A percentile compares a stretch with the other conserved stretches of the same genome.
Conservation (phyloP, 2,113 vertebrate species). For the Eira barbara region DNA sequence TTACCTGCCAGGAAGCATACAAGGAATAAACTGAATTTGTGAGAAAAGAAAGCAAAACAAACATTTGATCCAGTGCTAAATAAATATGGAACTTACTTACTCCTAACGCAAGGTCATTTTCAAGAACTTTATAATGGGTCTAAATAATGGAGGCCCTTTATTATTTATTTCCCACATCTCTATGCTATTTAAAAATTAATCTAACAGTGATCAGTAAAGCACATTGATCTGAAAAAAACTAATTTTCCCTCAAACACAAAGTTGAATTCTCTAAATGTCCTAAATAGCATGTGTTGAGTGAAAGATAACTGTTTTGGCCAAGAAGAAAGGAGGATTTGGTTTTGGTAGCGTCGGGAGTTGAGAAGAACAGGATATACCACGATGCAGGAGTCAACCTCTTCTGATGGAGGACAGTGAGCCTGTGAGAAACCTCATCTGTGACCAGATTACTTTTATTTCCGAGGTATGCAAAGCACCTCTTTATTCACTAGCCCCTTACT, state of each 20-base stretch:
- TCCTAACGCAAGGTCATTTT: background rate
- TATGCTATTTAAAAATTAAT: slow-evolving; percentile 35
- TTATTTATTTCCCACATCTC: background rate
- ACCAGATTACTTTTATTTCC: slow-evolving; percentile 31
- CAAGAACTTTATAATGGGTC: slow-evolving; percentile 41
- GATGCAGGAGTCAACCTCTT: background rate
- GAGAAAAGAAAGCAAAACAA: slow-evolving; percentile 14
- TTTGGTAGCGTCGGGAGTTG: background rate
- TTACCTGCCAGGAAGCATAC: background rate
- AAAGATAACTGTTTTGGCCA: background rate
- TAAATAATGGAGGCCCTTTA: slow-evolving; percentile 39
- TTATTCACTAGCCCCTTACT: background rate
- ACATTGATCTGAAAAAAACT: slow-evolving; percentile 3
- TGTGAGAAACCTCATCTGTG: background rate
- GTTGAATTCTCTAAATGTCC: background rate
- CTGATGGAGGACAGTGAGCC: background rate
- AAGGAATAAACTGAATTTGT: slow-evolving; percentile 30
- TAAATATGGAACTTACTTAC: slow-evolving; percentile 32
- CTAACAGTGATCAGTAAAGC: slow-evolving; percentile 17
- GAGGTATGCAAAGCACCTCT: background rate
- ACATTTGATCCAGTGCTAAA: background rate
- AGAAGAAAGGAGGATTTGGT: slow-evolving; percentile 7
- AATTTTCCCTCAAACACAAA: background rate
- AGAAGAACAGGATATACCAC: background rate
- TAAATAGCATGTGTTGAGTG: background rate